phyloP scores from a whole-genome alignment of 2,113 vertebrate genomes.

The Rhodinocichla rosea region DNA sequence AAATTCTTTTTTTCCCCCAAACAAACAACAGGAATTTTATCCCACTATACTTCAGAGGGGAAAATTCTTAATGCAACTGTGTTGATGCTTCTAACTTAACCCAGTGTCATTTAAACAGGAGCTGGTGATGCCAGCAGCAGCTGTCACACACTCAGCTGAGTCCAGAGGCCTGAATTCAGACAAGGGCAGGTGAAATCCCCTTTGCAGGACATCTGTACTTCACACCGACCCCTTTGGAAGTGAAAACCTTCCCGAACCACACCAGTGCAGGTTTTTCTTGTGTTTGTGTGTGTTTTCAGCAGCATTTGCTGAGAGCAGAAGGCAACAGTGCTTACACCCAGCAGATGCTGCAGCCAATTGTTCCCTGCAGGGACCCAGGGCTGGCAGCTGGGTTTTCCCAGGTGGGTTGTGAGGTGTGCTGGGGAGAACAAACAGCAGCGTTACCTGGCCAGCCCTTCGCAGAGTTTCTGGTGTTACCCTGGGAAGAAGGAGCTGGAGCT shows the following conservation, averaged over 20 bases:
- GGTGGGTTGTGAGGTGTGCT: neutral
- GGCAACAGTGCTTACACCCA: neutral
- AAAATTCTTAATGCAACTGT: neutral
- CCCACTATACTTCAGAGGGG: neutral
- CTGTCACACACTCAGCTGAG: neutral
- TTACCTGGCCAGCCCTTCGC: neutral
- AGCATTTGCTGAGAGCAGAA: fast-evolving
- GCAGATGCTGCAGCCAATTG: neutral
- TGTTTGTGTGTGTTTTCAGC: neutral
- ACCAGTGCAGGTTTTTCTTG: neutral
- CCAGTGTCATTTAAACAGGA: neutral
- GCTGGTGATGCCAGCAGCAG: neutral
- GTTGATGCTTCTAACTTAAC: neutral
- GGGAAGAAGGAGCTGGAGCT: neutral
- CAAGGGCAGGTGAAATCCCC: neutral
- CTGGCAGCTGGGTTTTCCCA: neutral
- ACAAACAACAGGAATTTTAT: neutral
- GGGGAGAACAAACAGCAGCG: neutral
- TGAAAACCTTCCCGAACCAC: neutral
- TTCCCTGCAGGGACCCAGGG: neutral
- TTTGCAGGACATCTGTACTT: neutral
- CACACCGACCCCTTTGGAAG: neutral
- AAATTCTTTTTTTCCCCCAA: neutral
- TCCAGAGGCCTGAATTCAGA: neutral
- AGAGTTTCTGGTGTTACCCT: neutral